phyloP scores from a whole-genome alignment of 2,888 invertebrate species.

The Muschampia plurimacula region DNA sequence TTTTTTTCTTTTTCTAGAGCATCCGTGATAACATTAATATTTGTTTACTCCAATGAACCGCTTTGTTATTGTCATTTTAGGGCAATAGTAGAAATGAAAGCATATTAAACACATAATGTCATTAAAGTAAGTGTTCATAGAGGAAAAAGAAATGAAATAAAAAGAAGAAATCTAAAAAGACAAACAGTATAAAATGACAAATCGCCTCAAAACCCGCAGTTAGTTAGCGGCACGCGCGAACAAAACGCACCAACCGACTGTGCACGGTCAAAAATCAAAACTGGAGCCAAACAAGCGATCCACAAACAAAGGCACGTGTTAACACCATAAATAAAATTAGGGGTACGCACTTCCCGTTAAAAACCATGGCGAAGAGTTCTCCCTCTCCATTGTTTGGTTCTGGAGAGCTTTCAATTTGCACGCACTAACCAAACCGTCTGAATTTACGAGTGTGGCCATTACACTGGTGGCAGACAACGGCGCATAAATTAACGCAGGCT shows the following conservation, averaged over 20 bases:
- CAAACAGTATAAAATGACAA: neutral
- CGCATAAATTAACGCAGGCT: conserved; percentile 74
- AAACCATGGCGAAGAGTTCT: conserved; percentile 48
- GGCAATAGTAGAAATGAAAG: too few relatives aligned
- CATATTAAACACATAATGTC: too few relatives aligned
- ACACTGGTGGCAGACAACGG: conserved; percentile 60
- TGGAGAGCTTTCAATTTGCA: conserved; percentile 74
- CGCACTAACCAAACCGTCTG: conserved; percentile 54
- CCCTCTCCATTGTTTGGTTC: conserved; percentile 55
- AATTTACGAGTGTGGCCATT: conserved; percentile 60
- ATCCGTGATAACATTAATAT: too few relatives aligned
- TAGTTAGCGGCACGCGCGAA: neutral
- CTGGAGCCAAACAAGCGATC: conserved; percentile 5
- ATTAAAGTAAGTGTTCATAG: too few relatives aligned
- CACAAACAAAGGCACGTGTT: conserved; percentile 64
- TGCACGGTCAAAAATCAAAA: conserved; percentile 13
- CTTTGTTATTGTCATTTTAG: too few relatives aligned
- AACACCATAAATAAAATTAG: conserved; percentile 77
- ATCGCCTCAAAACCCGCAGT: conserved; percentile 2
- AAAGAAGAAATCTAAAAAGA: neutral
- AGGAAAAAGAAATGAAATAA: too few relatives aligned
- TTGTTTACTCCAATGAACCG: too few relatives aligned
- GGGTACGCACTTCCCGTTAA: conserved; percentile 60
- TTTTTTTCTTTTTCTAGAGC: too few relatives aligned
- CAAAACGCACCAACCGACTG: neutral